Evolutionary conservation across 2,113 vertebrate genomes (phyloP), one percentile per base, ranked within the genome.

Genomic region (Psophia crepitans): DNA sequence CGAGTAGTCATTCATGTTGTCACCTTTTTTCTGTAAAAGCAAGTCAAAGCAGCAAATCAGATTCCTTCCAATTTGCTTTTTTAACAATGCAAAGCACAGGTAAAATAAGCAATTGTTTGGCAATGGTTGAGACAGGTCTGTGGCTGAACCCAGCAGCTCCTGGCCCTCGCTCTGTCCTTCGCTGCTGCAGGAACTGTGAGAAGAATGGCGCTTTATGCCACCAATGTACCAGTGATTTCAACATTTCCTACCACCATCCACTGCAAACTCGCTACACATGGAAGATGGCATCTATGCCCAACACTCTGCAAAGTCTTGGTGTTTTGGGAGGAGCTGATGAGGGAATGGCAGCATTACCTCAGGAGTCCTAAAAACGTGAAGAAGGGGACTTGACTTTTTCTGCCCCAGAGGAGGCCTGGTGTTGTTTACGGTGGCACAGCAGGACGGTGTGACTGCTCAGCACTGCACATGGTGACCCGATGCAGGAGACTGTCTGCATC

Each of bases 391-490:
- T 46, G 23, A 22, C 9, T 51, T 81, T 71, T 78, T 23, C 61
- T 24, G 37, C 14, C 16, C 39, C 15, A 32, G 79, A 44, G 28
- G 39, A 76, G 24, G 14, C 20, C 41, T 69, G 58, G 19, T 1
- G 0, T 20, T 3, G 3, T 48, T 83, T 43, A 3, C 18, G 18
- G 65, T 13, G 7, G 16, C 17, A 8, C 4, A 32, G 56, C 12
- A 24, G 74, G 56, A 46, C 10, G 9, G 63, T 2, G 63, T 11
- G 48, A 23, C 43, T 0, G 0, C 35, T 7, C 46, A 22, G 41
- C 1, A 0, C 48, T 11, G 33, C 41, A 24, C 30, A 2, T 2
- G 14, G 27, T 14, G 20, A 54, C 9, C 14, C 3, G 3, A 6
- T 33, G n/a, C 1, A 2, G 35, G 46, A 73, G 20, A 27, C 27